Conservation (phyloP, 1,140 invertebrate genomes). For the Nylanderia fulva region DNA sequence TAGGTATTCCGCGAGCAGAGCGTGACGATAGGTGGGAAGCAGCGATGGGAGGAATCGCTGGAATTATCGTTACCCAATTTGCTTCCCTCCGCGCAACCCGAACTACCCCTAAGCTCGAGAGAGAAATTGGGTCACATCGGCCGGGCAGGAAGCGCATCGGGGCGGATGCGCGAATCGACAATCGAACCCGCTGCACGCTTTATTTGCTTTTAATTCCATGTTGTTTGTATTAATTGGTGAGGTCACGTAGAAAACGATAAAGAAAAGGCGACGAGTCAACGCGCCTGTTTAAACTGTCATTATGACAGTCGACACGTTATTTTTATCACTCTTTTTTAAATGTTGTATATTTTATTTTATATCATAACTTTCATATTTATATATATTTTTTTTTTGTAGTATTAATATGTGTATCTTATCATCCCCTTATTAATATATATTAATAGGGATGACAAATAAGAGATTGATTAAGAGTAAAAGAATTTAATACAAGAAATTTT, state of each 20-base stretch:
- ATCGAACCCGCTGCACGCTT: conserved; percentile 27
- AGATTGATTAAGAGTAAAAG: too few relatives aligned
- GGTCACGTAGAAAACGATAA: neutral
- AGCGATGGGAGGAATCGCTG: conserved; percentile 55
- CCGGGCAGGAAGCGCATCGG: conserved; percentile 32
- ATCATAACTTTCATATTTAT: too few relatives aligned
- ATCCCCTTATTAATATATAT: too few relatives aligned
- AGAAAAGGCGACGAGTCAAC: too few relatives aligned
- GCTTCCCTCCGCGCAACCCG: conserved; percentile 11
- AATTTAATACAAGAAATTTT: too few relatives aligned
- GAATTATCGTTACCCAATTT: conserved; percentile 62
- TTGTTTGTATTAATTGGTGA: neutral
- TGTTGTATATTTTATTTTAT: too few relatives aligned
- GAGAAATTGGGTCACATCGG: conserved; percentile 65
- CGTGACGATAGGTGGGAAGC: conserved; percentile 51
- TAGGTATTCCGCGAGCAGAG: conserved; percentile 42
- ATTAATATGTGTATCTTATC: too few relatives aligned
- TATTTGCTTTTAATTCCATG: neutral
- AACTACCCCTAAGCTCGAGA: conserved; percentile 53
- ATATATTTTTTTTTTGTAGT: too few relatives aligned
- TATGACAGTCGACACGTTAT: too few relatives aligned
- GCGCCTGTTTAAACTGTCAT: too few relatives aligned
- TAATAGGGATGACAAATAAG: too few relatives aligned
- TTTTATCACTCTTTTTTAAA: too few relatives aligned
- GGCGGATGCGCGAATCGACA: conserved; percentile 40